Conservation (phyloP, 1,140 invertebrate genomes). For the Solen grandis region DNA sequence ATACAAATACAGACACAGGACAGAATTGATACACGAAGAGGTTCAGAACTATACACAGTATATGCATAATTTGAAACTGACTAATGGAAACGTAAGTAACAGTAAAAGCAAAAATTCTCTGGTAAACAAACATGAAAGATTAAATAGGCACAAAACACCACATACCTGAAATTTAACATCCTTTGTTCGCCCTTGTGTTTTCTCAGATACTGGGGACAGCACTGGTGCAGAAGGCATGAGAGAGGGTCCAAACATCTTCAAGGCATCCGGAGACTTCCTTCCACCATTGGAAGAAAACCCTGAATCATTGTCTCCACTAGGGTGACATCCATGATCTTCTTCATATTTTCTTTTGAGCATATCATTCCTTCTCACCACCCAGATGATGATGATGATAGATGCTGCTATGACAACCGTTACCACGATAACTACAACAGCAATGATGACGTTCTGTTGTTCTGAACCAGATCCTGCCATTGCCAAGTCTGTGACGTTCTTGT, state of each 20-base stretch:
- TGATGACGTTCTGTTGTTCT: constrained; percentile 39
- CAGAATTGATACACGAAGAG: no score
- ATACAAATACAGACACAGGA: no score
- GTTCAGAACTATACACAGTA: no score
- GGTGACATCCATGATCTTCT: background rate
- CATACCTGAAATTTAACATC: constrained; percentile 52
- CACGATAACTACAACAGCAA: constrained; percentile 44
- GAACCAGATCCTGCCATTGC: background rate
- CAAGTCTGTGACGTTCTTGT: constrained; percentile 34
- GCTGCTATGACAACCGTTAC: constrained; percentile 46
- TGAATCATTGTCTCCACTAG: constrained; percentile 17
- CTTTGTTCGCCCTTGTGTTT: constrained; percentile 24
- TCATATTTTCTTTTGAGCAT: constrained; percentile 6
- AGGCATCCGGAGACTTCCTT: constrained; percentile 3
- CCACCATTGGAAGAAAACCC: constrained; percentile 16
- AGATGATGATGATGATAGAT: constrained; percentile 39
- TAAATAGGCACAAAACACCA: no score
- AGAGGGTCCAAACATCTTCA: constrained; percentile 18
- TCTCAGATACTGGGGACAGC: constrained; percentile 13
- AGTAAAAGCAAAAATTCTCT: no score
- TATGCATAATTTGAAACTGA: no score
- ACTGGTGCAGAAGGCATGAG: constrained; percentile 18
- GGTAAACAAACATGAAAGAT: no score
- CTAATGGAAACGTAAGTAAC: no score
- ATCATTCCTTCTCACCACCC: constrained; percentile 29